Base-by-base conservation (phyloP, 2,888 invertebrate genomes). In the Rhodophaea formosa region DNA sequence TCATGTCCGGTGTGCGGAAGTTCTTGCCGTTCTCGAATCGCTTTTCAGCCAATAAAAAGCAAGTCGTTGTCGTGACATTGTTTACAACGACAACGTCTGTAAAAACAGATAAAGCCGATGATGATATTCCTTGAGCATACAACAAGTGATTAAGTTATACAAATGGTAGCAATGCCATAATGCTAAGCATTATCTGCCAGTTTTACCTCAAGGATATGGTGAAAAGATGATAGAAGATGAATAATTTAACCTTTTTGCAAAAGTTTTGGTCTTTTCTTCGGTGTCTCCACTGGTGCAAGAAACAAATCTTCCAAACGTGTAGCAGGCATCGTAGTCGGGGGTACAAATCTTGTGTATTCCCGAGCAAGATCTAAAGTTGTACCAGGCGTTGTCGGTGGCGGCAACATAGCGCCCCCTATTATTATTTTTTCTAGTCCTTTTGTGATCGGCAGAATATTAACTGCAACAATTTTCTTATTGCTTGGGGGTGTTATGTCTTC, bases 281-380 rank as follows among this genome's bases (percentile, higher is more conserved):
- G 29, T 30, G 57, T 54, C 44, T 60, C 55, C 32, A 65, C 57
- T 39, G 68, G 63, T 23, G 66, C 62, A 15, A 67, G 54, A 53
- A 62, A 67, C 3, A 69, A 17, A 3, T 73, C 70, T 14, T 65
- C 68, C 7, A 56, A 32, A 10, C 42, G 58, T 14, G 68, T 58
- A 42, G 59, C 46, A 35, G 70, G 59, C 15, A 68, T 58, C 52
- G 76, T 80, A 12, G 83, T 82, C 8, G 83, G 85, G 8, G 78
- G 81, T 43, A 84, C 71, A 69, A 87, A 86, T 65, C 86, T 75
- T 39, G 86, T 88, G 60, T 88, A 89, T 17, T 88, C 84, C 43
- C 68, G 70, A 15, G 70, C 51, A 7, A 75, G 74, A 15, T 64
- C 60, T 16, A 62, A 53, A 47, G 64, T 39, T 3, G 59, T 45